A percentile compares a stretch with the other conserved stretches of the same genome.
Conservation (phyloP, 2,113 vertebrate genomes). For the Megatriorchis doriae region DNA sequence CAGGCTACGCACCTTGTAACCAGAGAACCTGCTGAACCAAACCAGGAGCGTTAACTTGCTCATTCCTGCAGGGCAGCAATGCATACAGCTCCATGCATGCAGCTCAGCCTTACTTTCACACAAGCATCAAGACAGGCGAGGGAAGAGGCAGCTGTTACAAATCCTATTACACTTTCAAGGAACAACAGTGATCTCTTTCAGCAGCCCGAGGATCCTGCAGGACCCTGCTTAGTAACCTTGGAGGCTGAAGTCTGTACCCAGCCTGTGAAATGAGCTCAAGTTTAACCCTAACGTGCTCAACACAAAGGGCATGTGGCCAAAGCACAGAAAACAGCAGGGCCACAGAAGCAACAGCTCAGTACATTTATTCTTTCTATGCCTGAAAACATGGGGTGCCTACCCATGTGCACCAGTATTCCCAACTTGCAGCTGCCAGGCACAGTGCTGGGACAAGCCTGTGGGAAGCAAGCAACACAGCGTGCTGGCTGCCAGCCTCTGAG, state of each 20-base stretch:
- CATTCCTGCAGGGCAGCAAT: background rate
- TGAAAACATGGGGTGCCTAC: too few relatives aligned
- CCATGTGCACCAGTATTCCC: fast-evolving
- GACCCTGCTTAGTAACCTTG: background rate
- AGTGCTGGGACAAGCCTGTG: background rate
- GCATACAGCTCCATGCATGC: background rate
- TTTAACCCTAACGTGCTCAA: fast-evolving
- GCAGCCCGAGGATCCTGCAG: background rate
- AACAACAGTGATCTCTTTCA: background rate
- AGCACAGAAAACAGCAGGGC: background rate
- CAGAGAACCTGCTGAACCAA: too few relatives aligned
- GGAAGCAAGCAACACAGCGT: fast-evolving
- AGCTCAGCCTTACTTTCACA: background rate
- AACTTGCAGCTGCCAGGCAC: too few relatives aligned
- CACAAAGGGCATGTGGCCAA: background rate
- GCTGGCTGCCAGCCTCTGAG: background rate
- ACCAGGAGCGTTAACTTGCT: background rate
- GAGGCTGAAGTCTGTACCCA: background rate
- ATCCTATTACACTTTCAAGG: background rate
- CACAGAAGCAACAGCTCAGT: background rate
- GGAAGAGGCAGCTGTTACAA: background rate
- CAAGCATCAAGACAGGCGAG: fast-evolving
- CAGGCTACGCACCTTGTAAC: fast-evolving
- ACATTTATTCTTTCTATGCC: fast-evolving
- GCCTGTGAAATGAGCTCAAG: background rate